Percentiles rank a stretch among this genome's conserved stretches.
Evolutionary conservation across 2,113 vertebrate species (phyloP).

Genomic region (Osmerus eperlanus): DNA sequence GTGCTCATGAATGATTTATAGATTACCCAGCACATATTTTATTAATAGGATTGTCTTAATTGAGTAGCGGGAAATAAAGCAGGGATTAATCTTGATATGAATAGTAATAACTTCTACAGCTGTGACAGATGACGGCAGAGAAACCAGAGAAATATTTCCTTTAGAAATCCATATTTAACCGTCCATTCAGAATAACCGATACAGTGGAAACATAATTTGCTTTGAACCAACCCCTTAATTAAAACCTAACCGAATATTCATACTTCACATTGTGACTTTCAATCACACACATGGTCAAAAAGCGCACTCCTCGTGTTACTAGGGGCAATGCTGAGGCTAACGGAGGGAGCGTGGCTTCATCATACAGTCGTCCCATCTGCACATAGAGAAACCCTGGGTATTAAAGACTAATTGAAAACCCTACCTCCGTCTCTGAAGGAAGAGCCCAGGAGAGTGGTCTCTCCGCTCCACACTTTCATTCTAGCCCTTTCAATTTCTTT

Average conservation of each 20-base stretch:
- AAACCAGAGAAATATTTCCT: slow-evolving; percentile 39
- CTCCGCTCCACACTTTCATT: slow-evolving; percentile 31
- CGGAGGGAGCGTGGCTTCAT: slow-evolving; percentile 49
- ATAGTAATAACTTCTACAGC: slow-evolving; percentile 65
- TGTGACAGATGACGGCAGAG: slow-evolving; percentile 34
- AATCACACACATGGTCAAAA: background rate
- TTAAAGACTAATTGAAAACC: slow-evolving; percentile 79
- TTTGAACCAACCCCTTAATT: slow-evolving; percentile 33
- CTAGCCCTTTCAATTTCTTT: slow-evolving; percentile 69
- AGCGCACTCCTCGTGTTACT: background rate
- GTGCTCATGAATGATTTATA: slow-evolving; percentile 74
- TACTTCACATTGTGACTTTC: background rate
- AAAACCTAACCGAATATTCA: slow-evolving; percentile 32
- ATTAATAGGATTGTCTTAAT: slow-evolving; percentile 77
- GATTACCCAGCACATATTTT: slow-evolving; percentile 73
- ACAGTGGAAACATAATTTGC: slow-evolving; percentile 19
- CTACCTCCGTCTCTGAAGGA: slow-evolving; percentile 72
- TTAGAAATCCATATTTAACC: slow-evolving; percentile 32
- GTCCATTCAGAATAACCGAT: slow-evolving; percentile 1
- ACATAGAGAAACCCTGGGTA: slow-evolving; percentile 68
- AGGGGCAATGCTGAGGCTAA: background rate
- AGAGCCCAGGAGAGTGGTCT: slow-evolving; percentile 71
- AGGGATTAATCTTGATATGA: slow-evolving; percentile 67
- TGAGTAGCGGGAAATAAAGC: slow-evolving; percentile 69
- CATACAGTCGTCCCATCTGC: slow-evolving; percentile 75